Evolutionary conservation across 2,888 invertebrate genomes (phyloP), one percentile per base, ranked within the genome.

Genomic region (Cheilosia vulpina): DNA sequence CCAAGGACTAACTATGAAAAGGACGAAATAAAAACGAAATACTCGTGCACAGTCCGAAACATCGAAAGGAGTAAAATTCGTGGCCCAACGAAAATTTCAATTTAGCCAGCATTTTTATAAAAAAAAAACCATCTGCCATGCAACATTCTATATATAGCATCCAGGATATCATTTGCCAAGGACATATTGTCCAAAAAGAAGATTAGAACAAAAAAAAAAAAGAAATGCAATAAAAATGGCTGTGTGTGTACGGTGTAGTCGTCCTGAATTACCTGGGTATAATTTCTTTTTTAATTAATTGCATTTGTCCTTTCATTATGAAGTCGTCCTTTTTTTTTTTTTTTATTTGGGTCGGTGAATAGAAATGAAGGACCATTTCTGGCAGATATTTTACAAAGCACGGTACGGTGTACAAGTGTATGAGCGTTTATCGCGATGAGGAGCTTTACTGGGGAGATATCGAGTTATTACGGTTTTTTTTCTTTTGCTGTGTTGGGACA

Each of bases 271-370:
- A 85, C 85, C 85, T 85, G 85, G 68, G 85, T 77, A 85, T 85
- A 81, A 85, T 85, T 85, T 77, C 85, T 76, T 85, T 85, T 81
- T 85, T 85, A 85, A 85, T 85, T 85, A 85, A 85, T 85, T 85
- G 85, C 85, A 85, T 85, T 85, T 85, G 80, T 85, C 85, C 81
- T 85, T 85, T 85, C 81, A 77, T 81, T 85, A 85, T 85, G 85
- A 80, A 80, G 66, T 80, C 65, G 72, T 85, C 72, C 69, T 66
- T 75, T 65, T 27, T 55, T 84, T 65, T 57, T 76, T 63, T 69
- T 38, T 3, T 24, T 24, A 50, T 27, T 27, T 27, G 2, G 65
- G 47, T 3, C 41, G 57, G 57, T 57, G 75, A 75, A 84, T 55
- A 76, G 84, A 76, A 80, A 76, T 80, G 71, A 71, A 84, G 55